Evolutionary conservation across 2,113 vertebrate species (phyloP).

Genomic region (Poeciliopsis prolifica): DNA sequence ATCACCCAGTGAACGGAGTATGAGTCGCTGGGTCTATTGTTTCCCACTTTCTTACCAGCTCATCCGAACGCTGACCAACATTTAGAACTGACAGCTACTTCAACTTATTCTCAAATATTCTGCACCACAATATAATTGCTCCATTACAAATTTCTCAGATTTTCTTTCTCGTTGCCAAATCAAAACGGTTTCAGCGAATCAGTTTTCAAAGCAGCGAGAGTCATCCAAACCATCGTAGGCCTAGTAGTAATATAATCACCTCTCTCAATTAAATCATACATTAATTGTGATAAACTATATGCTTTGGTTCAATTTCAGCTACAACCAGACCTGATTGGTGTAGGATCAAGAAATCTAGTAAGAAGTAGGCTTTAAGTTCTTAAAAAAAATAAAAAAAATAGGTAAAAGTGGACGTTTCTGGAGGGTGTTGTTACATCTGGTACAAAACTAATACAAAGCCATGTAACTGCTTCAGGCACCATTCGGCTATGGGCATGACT

Average conservation of each 20-base stretch:
- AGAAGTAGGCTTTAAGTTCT: not conserved
- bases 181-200: not conserved
- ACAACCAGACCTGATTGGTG: not conserved
- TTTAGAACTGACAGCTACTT: not conserved
- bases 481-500: not conserved
- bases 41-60: slow-evolving; percentile 1
- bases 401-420: no score
- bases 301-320: not conserved
- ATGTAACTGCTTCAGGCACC: not conserved
- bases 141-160: not conserved
- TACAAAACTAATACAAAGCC: no score
- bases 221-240: no score
- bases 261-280: not conserved
- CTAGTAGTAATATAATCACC: no score
- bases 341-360: not conserved
- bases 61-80: not conserved
- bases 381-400: not conserved
- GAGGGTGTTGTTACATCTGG: no score
- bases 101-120: not conserved
- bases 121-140: no score
- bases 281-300: not conserved
- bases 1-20: not conserved
- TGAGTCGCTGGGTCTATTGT: not conserved
- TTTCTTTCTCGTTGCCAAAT: not conserved
- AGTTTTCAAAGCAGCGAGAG: no score